Conservation (phyloP, 2,113 vertebrate species). For the Pluvialis apricaria region DNA sequence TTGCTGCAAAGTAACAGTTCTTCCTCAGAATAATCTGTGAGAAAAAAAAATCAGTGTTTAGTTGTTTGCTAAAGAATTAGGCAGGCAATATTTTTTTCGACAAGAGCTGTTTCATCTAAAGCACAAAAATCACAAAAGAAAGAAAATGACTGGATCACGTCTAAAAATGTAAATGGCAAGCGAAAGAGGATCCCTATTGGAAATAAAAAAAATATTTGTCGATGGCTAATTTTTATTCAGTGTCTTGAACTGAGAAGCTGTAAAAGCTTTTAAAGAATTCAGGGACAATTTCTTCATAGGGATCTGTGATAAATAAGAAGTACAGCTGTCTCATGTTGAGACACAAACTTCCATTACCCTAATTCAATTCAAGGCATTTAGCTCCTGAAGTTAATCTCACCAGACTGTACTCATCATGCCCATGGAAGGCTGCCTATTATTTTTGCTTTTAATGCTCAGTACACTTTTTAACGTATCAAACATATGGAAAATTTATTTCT, state of each 20-base stretch:
- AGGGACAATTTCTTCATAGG: neutral
- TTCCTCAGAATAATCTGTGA: neutral
- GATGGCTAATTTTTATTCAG: neutral
- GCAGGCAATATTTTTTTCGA: neutral
- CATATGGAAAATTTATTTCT: neutral
- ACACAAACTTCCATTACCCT: neutral
- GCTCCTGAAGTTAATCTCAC: neutral
- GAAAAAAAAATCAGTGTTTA: neutral
- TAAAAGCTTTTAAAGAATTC: constrained; percentile 20
- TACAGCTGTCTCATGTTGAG: neutral
- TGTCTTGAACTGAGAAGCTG: neutral
- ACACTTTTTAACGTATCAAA: neutral
- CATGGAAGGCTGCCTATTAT: neutral
- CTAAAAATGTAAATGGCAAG: neutral
- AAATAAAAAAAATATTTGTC: neutral
- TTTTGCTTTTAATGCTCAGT: neutral
- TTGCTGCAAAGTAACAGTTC: neutral
- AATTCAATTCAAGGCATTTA: neutral
- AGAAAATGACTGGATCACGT: neutral
- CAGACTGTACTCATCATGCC: neutral
- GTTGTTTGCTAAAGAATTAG: neutral
- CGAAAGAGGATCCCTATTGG: neutral
- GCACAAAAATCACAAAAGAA: neutral
- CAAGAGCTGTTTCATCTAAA: neutral
- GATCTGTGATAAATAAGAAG: neutral